Evolutionary conservation across 2,113 vertebrate genomes (phyloP).

Genomic region (Lontra canadensis): DNA sequence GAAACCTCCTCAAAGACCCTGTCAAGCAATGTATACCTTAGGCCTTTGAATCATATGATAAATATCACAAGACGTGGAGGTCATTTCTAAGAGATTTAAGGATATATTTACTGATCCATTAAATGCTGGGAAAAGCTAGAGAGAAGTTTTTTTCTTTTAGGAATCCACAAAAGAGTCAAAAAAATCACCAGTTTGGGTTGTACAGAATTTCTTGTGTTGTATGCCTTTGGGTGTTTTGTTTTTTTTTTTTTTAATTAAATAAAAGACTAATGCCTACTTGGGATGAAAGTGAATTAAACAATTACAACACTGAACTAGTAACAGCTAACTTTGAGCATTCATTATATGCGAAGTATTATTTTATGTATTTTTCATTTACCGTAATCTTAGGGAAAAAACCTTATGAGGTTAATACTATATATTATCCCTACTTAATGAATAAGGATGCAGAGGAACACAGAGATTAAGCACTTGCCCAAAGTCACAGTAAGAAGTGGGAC

Average conservation of each 20-base stretch:
- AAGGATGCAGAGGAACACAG: background rate
- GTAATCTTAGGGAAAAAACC: background rate
- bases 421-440: background rate
- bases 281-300: background rate
- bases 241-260: conserved; percentile 1
- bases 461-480: background rate
- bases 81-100: background rate
- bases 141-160: background rate
- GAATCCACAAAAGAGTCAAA: background rate
- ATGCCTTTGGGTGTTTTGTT: background rate
- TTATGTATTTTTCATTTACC: conserved; percentile 42
- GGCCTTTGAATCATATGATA: background rate
- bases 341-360: background rate
- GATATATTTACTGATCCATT: background rate
- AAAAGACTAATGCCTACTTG: background rate
- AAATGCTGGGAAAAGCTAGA: background rate
- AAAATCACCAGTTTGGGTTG: background rate
- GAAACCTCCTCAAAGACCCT: background rate
- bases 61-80: background rate
- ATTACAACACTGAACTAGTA: background rate
- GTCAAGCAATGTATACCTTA: background rate
- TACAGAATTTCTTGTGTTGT: background rate
- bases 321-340: background rate
- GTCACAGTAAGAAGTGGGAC: background rate
- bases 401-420: background rate